Evolutionary conservation across 2,888 invertebrate species (phyloP), one percentile per base, ranked within the genome.

Genomic region (Lypha dubia): DNA sequence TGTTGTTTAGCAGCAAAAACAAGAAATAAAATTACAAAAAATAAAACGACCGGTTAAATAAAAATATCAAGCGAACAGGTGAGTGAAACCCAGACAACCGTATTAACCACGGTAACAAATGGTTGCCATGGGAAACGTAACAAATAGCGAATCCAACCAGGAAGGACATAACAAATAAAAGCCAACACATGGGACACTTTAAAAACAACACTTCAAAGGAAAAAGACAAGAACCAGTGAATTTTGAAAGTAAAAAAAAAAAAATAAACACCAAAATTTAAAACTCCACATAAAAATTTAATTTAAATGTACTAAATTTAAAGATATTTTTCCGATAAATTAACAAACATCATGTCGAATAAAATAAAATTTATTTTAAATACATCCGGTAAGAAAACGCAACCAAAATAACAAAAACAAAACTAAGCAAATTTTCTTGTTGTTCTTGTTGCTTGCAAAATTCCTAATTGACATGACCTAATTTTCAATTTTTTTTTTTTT

Each of bases 281-380:
- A n/a, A n/a, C n/a, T 20, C 7, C 46, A 28, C 7, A 46, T 32
- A 77, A 73, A 51, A 7, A 7, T 13, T n/a, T 24, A 41, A 56
- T 35, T 46, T 13, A 41, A 58, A 53, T 53, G 20, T 68, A 20
- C 17, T 58, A 76, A 28, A 4, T 28, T 20, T 58, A 49, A 46
- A 9, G 46, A 13, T 9, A 71, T 63, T 1, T 13, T 38, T 28
- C 44, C 22, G 46, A 53, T 32, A 32, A 73, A 67, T 44, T 58
- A 41, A 38, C 8, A 38, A 15, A 62, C 62, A 87, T 79, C 28
- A 88, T 88, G 88, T 86, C 88, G 71, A 88, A 89, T 80, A 88
- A 90, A 87, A 88, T 87, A 2, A 92, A 91, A 88, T 92, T 92
- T 85, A 92, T 92, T 74, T 88, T 92, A 85, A 92, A 92, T 87